A percentile compares a stretch with the other conserved stretches of the same genome.
Conservation (phyloP, 1,140 invertebrate species). For the Drosophila melanogaster region Release_6_plus_ISO1_MT NT_033777.3:24725001-24725500, state of each 20-base stretch:
- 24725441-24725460: constrained; percentile 13
- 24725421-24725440: constrained; percentile 33
- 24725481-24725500: constrained; percentile 66
- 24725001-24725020: constrained; percentile 39
- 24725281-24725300: constrained; percentile 5
- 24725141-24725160: constrained; percentile 27
- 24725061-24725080: not conserved
- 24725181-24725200: constrained; percentile 77
- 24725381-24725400: constrained; percentile 42
- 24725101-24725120: constrained; percentile 18
- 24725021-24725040: constrained; percentile 75
- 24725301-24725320: constrained; percentile 4
- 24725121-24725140: constrained; percentile 16
- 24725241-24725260: constrained; percentile 9
- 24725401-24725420: not conserved
- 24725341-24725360: constrained; percentile 76
- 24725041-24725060: constrained; percentile 60
- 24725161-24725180: constrained; percentile 62
- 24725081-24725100: not conserved
- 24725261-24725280: constrained; percentile 15
- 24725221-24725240: constrained; percentile 78
- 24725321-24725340: constrained; percentile 47
- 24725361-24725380: constrained; percentile 45
- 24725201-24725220: constrained; percentile 72
- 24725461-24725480: constrained; percentile 34